A percentile compares a stretch with the other conserved stretches of the same genome.
Evolutionary conservation across 2,888 invertebrate genomes (phyloP).

Genomic region (Micoletzkya japonica): DNA sequence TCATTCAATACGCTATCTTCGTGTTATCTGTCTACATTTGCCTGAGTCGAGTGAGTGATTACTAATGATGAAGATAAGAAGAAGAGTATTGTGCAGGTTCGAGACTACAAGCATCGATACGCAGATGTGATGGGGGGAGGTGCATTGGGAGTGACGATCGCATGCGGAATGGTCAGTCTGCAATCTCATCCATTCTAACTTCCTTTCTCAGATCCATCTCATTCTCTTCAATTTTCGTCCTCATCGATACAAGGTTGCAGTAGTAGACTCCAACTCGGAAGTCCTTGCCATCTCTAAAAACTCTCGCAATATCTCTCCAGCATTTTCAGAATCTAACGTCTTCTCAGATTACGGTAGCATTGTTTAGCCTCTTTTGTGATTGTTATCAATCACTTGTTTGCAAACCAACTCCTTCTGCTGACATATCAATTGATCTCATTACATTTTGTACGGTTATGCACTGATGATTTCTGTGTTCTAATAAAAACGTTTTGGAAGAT

Average conservation of each 20-base stretch:
- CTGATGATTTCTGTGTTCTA: no score
- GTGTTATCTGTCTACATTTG: slow-evolving; percentile 48
- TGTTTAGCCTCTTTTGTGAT: no score
- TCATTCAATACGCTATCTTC: slow-evolving; percentile 45
- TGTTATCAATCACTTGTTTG: no score
- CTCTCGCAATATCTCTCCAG: slow-evolving; percentile 17
- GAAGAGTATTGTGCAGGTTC: slow-evolving; percentile 5
- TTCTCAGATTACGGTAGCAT: slow-evolving; percentile 28
- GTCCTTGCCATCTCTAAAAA: slow-evolving; percentile 17
- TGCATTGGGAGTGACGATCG: slow-evolving; percentile 45
- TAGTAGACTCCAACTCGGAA: slow-evolving; percentile 22
- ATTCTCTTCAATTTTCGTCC: slow-evolving; percentile 31
- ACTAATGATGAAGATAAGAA: not conserved
- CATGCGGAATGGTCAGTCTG: slow-evolving; percentile 36
- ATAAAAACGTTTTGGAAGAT: no score
- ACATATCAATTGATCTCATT: no score
- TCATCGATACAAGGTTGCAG: slow-evolving; percentile 27
- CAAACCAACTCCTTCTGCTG: no score
- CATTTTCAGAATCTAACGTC: not conserved
- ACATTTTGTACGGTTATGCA: no score
- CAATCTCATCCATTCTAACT: no score
- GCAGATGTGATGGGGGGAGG: slow-evolving; percentile 52
- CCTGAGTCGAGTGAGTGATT: slow-evolving; percentile 42
- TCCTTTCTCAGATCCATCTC: slow-evolving; percentile 20
- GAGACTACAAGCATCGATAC: slow-evolving; percentile 50